Conservation (phyloP, 2,113 vertebrate genomes). For the Aegithalos caudatus region DNA sequence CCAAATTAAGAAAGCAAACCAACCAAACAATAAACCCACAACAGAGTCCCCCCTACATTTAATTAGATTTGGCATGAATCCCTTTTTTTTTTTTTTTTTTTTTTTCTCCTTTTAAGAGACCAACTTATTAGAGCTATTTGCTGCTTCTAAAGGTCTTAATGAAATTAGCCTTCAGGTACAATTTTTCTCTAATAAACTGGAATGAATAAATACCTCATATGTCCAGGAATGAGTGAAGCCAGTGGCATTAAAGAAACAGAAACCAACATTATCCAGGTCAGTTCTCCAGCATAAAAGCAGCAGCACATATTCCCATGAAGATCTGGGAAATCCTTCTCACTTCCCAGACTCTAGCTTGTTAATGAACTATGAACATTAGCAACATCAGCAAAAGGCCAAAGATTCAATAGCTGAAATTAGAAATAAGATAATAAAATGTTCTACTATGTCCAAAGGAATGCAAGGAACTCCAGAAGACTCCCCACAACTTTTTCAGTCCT, state of each 20-base stretch:
- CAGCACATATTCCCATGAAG: background rate
- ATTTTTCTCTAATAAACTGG: background rate
- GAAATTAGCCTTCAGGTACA: background rate
- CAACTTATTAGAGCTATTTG: background rate
- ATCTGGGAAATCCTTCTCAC: background rate
- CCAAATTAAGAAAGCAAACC: background rate
- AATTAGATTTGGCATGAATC: background rate
- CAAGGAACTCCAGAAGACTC: background rate
- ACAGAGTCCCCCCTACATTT: accelerated
- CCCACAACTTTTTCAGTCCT: background rate
- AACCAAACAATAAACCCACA: background rate
- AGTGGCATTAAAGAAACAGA: background rate
- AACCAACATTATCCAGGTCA: background rate
- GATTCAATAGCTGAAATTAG: background rate
- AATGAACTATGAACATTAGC: background rate
- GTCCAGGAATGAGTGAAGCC: background rate
- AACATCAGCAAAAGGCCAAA: background rate
- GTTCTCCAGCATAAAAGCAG: background rate
- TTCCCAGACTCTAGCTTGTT: background rate
- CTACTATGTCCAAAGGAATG: background rate
- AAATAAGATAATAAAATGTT: background rate
- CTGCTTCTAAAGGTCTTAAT: background rate
- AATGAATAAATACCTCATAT: background rate
- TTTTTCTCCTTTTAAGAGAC: background rate
- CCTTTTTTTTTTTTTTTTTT: background rate